A percentile compares a stretch with the other conserved stretches of the same genome.
Evolutionary conservation across 92 coral and sea anemone genomes (phyloP).

Genomic region (Palythoa heliodiscus): DNA sequence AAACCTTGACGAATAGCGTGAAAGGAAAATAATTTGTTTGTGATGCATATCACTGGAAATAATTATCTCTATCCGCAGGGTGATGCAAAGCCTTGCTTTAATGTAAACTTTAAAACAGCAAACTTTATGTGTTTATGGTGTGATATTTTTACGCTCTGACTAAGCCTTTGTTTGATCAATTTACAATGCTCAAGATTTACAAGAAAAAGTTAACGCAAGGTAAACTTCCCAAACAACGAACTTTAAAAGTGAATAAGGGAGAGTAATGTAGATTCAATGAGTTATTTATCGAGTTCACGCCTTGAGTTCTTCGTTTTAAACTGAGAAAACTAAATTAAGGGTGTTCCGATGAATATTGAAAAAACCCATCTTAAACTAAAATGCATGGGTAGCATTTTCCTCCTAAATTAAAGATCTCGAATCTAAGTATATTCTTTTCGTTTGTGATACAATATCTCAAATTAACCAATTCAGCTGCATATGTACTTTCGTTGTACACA

Average conservation of each 20-base stretch:
- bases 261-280: background rate
- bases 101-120: background rate
- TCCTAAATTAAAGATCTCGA: too few relatives aligned
- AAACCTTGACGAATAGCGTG: background rate
- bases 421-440: too few relatives aligned
- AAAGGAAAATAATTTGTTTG: background rate
- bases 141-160: background rate
- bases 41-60: background rate
- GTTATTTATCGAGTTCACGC: background rate
- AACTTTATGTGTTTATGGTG: background rate
- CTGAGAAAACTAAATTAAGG: background rate
- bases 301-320: background rate
- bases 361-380: background rate
- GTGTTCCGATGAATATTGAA: background rate
- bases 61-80: slow-evolving; percentile 13
- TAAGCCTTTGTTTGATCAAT: background rate
- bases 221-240: background rate
- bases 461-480: background rate
- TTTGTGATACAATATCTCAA: too few relatives aligned
- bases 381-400: too few relatives aligned
- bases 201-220: background rate
- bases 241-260: background rate
- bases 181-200: background rate
- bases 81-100: background rate
- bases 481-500: too few relatives aligned